These are phyloP conservation scores for Plumapathes pennacea DNA, from an alignment of 92 coral and sea anemone genomes.

Conservation along the genomic window DNA sequence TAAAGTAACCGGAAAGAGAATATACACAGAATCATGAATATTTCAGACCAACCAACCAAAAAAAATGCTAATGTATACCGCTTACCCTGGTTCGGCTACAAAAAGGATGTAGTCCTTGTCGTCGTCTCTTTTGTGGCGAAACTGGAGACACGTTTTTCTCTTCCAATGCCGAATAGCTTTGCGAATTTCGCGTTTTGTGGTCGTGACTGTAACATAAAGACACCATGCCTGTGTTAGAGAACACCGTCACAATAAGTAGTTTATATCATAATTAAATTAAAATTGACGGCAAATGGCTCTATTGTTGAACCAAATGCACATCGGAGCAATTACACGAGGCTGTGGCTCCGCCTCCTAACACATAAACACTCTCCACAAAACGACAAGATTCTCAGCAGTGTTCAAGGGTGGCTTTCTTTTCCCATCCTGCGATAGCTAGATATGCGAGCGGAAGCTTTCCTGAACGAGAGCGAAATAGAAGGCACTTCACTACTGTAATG, in stretches of 20 bases:
- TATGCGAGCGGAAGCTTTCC: too few relatives aligned
- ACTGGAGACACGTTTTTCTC: conserved; percentile 83
- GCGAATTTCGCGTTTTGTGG: conserved; percentile 73
- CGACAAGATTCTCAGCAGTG: too few relatives aligned
- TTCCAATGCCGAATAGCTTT: conserved; percentile 93
- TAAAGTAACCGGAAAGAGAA: conserved; percentile 32
- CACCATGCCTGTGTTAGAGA: not conserved
- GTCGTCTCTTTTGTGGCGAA: conserved; percentile 76
- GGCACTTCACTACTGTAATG: too few relatives aligned
- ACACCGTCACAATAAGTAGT: conserved; percentile 45
- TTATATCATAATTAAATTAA: conserved; percentile 73
- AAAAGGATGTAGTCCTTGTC: conserved; percentile 91
- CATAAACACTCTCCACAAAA: conserved; percentile 45
- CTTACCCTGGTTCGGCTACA: conserved; percentile 95
- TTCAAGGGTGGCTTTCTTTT: too few relatives aligned
- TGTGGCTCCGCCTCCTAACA: conserved; percentile 71
- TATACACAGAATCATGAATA: conserved; percentile 24
- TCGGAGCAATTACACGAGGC: conserved; percentile 38
- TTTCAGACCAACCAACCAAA: conserved; percentile 31
- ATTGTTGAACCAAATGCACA: conserved; percentile 60
- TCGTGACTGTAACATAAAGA: conserved; percentile 42
- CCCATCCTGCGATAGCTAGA: too few relatives aligned
- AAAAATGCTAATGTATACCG: conserved; percentile 27
- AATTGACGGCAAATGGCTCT: conserved; percentile 74
- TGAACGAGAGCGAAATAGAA: too few relatives aligned